These are phyloP conservation scores for Apogon hyalosoma DNA, from an alignment of 2,797 vertebrate species.

Conservation along the genomic window DNA sequence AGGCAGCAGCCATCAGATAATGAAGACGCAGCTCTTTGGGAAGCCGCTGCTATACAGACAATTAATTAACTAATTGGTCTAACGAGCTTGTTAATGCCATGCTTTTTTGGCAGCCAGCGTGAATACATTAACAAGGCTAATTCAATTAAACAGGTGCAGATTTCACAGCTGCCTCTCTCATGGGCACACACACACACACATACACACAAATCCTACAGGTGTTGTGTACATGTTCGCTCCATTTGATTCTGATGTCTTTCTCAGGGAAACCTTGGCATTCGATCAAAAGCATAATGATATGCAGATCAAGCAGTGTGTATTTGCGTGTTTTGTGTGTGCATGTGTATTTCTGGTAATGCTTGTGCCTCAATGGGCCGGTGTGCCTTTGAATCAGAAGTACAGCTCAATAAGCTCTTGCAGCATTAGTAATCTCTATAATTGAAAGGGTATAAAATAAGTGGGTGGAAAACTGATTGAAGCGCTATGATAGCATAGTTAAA, in stretches of 20 bases:
- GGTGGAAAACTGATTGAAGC: constrained; percentile 67
- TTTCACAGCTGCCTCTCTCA: constrained; percentile 84
- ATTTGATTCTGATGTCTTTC: constrained; percentile 81
- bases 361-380: constrained; percentile 62
- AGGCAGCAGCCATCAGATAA: constrained; percentile 85
- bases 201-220: constrained; percentile 75
- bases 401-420: constrained; percentile 69
- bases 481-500: constrained; percentile 53
- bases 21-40: constrained; percentile 85
- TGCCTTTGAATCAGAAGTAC: constrained; percentile 74
- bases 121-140: constrained; percentile 88
- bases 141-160: constrained; percentile 89
- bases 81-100: constrained; percentile 86
- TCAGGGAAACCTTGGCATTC: constrained; percentile 78
- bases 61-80: constrained; percentile 91
- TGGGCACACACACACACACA: constrained; percentile 26
- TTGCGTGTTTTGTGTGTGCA: constrained; percentile 44
- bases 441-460: constrained; percentile 69
- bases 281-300: constrained; percentile 80
- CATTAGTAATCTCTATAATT: constrained; percentile 68
- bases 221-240: constrained; percentile 64
- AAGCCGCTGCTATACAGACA: constrained; percentile 82
- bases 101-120: constrained; percentile 84
- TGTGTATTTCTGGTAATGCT: constrained; percentile 35
- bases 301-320: constrained; percentile 74